Percentiles rank a stretch among this genome's conserved stretches.
Conservation (phyloP, 2,113 vertebrate genomes). For the Syngnathoides biaculeatus region DNA sequence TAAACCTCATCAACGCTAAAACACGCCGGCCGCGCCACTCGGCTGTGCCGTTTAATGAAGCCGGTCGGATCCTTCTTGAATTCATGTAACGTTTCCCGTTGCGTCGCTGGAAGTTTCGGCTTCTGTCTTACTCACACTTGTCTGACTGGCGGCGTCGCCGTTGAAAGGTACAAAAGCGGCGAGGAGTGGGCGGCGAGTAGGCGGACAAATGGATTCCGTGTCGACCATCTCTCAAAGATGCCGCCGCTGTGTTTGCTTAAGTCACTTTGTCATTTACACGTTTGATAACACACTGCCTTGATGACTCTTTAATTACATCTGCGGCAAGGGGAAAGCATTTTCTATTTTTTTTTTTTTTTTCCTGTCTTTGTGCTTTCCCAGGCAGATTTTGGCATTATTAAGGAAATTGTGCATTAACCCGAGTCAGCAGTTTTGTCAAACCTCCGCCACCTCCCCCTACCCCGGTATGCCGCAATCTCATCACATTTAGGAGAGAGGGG, state of each 20-base stretch:
- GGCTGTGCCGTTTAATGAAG: constrained; percentile 56
- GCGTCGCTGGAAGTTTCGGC: not conserved
- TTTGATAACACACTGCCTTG: constrained; percentile 23
- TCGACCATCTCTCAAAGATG: constrained; percentile 19
- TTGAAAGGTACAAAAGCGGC: constrained; percentile 17
- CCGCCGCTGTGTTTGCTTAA: constrained; percentile 21
- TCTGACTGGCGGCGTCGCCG: constrained; percentile 3
- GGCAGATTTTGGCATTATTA: constrained; percentile 61
- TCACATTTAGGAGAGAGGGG: constrained; percentile 73
- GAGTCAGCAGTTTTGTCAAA: constrained; percentile 66
- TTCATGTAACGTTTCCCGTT: not conserved
- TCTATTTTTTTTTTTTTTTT: constrained; percentile 7
- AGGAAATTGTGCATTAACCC: constrained; percentile 57
- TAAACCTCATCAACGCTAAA: constrained; percentile 60
- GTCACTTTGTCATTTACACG: constrained; percentile 21
- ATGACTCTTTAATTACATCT: constrained; percentile 49
- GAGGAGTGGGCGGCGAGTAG: constrained; percentile 38
- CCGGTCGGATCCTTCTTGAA: constrained; percentile 18
- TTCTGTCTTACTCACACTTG: not conserved
- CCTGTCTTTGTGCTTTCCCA: constrained; percentile 25
- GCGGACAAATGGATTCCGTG: constrained; percentile 42
- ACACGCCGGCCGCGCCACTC: constrained; percentile 66
- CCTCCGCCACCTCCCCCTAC: not conserved
- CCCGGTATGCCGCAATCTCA: constrained; percentile 66
- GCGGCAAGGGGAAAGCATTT: constrained; percentile 21